These are phyloP conservation scores for Forbesichthys papilliferus DNA, from an alignment of 2,113 vertebrate species.

Conservation along the genomic window DNA sequence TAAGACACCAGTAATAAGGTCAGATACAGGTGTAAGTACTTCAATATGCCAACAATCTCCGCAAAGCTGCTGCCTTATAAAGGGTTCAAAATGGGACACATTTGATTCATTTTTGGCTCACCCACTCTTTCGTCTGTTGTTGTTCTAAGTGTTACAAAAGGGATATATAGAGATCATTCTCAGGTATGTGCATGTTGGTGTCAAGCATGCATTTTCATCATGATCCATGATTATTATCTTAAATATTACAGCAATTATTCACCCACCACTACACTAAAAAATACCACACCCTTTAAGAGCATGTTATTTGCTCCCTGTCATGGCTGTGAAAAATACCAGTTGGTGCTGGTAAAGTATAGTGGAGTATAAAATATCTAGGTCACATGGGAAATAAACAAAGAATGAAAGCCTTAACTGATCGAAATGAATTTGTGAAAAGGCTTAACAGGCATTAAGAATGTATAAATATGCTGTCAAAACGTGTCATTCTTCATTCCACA, in stretches of 20 bases:
- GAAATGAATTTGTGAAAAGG: background rate
- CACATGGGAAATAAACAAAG: background rate
- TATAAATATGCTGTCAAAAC: background rate
- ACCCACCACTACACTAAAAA: slow-evolving; percentile 26
- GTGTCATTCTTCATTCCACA: too few relatives aligned
- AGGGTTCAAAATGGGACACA: slow-evolving; percentile 28
- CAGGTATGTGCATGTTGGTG: slow-evolving; percentile 19
- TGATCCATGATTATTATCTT: slow-evolving; percentile 38
- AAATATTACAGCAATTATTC: slow-evolving; percentile 50
- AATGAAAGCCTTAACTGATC: slow-evolving; percentile 8
- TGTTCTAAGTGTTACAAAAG: slow-evolving; percentile 5
- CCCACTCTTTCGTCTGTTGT: slow-evolving; percentile 1
- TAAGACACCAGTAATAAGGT: slow-evolving; percentile 43
- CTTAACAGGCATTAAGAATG: background rate
- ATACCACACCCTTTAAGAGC: slow-evolving; percentile 15
- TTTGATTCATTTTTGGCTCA: slow-evolving; percentile 22
- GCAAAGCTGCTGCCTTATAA: slow-evolving; percentile 9
- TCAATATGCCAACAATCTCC: slow-evolving; percentile 16
- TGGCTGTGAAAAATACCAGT: slow-evolving; percentile 2
- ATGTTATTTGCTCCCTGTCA: slow-evolving; percentile 36
- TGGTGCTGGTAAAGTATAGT: background rate
- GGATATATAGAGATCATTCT: slow-evolving; percentile 13
- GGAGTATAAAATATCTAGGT: background rate
- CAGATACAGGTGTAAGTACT: slow-evolving; percentile 30
- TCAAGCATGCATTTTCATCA: slow-evolving; percentile 24